Evolutionary conservation across 2,797 vertebrate species (phyloP), one percentile per base, ranked within the genome.

Genomic region (Cephalopachus bancanus): DNA sequence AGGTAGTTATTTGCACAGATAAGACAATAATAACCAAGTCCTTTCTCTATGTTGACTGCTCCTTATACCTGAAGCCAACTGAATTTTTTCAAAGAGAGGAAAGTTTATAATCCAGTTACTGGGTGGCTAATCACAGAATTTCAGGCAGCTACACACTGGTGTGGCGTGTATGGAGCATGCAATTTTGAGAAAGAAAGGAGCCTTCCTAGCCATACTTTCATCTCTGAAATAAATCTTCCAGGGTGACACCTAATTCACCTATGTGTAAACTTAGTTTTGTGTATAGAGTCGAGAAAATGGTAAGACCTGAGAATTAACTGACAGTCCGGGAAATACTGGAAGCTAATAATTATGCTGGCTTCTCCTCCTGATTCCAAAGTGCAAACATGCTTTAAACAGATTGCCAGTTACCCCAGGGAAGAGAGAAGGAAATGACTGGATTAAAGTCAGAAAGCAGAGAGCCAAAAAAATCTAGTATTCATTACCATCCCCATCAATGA

Each of bases 321-420:
- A 97, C 94, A 96, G 92, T 93, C 33, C 53, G 20, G 81, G 95
- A 96, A 87, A 96, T 93, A 97, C 95, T 92, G 95, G 94, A 88
- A 98, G 87, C 96, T 97, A 96, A 97, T 98, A 97, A 98, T 97
- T 97, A 97, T 96, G 95, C 96, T 98, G 96, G 95, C 94, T 97
- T 98, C 91, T 97, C 87, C 92, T 97, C 87, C 78, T 86, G 93
- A 96, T 97, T 98, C 98, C 95, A 97, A 97, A 98, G 93, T 97
- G 93, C 97, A 97, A 98, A 97, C 97, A 98, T 97, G 94, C 94
- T 96, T 98, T 97, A 97, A 97, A 98, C 98, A 98, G 97, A 97
- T 97, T 97, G 97, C 96, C 87, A 94, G 37, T 78, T 76, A 84
- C 96, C 93, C 90, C 87, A 97, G 97, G 96, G 93, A 97, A 97